A percentile compares a stretch with the other conserved stretches of the same genome.
Conservation (phyloP, 2,797 vertebrate species). For the Pelochelys cantorii region DNA sequence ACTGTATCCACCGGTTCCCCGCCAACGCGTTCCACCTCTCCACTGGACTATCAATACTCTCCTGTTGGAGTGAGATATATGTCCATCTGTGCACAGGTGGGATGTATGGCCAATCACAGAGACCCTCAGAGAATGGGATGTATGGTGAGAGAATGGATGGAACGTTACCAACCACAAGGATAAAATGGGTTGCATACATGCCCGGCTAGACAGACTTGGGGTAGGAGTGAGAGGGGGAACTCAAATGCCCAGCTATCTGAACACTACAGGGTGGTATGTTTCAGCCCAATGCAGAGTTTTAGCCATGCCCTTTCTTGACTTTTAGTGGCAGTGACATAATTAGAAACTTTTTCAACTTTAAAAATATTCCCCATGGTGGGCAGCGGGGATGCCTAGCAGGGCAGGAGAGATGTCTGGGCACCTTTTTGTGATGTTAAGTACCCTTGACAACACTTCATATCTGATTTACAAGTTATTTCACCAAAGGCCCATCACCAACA, state of each 20-base stretch:
- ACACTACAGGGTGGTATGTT: not conserved
- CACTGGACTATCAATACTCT: not conserved
- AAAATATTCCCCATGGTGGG: not conserved
- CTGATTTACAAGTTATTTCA: not conserved
- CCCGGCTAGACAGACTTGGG: not conserved
- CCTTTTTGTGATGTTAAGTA: not conserved
- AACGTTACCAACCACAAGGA: not conserved
- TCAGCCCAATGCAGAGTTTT: not conserved
- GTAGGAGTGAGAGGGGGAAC: not conserved
- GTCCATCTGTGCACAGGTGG: conserved; percentile 21
- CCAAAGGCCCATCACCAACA: not conserved
- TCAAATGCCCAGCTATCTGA: not conserved
- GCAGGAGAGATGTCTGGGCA: not conserved
- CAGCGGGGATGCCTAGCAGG: not conserved
- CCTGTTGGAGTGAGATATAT: not conserved
- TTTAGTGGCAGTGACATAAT: not conserved
- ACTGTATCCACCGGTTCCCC: conserved; percentile 33
- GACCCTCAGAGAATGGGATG: not conserved
- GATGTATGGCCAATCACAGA: not conserved
- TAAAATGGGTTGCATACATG: not conserved
- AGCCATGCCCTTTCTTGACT: not conserved
- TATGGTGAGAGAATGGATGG: not conserved
- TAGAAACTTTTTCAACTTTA: not conserved
- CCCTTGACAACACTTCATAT: not conserved
- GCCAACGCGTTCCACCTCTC: conserved; percentile 25